Base-by-base conservation (phyloP, 2,113 vertebrate species). In the Polyodon spathula region DNA sequence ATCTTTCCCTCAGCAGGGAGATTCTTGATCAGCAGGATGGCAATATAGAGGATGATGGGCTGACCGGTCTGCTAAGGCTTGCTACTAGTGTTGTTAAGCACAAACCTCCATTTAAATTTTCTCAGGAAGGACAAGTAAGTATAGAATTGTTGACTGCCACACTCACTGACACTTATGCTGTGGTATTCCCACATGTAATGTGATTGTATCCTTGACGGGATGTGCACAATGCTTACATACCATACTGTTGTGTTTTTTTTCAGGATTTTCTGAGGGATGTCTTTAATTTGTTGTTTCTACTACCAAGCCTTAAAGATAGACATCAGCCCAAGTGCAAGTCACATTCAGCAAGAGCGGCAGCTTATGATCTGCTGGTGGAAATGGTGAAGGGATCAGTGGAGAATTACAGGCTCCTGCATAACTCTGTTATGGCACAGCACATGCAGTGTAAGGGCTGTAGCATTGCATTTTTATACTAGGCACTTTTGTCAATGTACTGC, bases 351-450 rank as follows among this genome's bases (percentile, higher is more conserved):
- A 86, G 96, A 16, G 95, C 94, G 38, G 96, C 96, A 37, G 94
- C 96, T 62, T 99, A 97, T 2, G 96, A 99, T 78, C 83, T 99
- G 62, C 78, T 98, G 76, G 95, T 98, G 76, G 96, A 99, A 73
- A 93, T 97, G 78, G 94, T 99, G 14, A 98, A 97, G 66, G 94
- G 93, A 2, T 99, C 95, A 0, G 92, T 95, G 75, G 96, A 98
- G 64, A 99, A 98, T 85, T 99, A 98, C 84, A 87, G 96, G 40
- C 88, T 99, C 56, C 93, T 97, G 37, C 96, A 99, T 83, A 98
- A 97, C 82, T 99, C 95, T 95, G 96, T 98, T 61, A 98, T 99
- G 96, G 91, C 96, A 1, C 96, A 99, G 71, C 96, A 99, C 75
- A 97, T 99, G 95, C 96, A 99, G 70, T 90, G 96, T 99, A 85